A percentile compares a stretch with the other conserved stretches of the same genome.
Evolutionary conservation across 2,797 vertebrate genomes (phyloP).

Genomic region (Cyprinodon diabolis): DNA sequence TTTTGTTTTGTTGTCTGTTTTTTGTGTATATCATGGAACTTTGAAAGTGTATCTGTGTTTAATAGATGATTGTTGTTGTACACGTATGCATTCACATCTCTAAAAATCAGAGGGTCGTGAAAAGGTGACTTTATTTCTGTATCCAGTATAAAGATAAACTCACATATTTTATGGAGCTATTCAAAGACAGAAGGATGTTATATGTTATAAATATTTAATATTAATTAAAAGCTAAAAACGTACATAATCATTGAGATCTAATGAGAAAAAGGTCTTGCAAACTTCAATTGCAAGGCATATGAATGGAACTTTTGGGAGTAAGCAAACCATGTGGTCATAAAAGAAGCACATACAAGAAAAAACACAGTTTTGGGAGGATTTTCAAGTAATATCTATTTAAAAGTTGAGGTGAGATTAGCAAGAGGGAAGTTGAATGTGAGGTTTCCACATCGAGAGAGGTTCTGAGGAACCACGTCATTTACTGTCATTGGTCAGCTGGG

Average conservation of each 20-base stretch:
- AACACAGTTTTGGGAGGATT: background rate
- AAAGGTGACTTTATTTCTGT: background rate
- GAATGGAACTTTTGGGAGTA: background rate
- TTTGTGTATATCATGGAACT: slow-evolving; percentile 51
- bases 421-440: too few species aligned
- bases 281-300: background rate
- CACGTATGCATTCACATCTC: background rate
- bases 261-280: background rate
- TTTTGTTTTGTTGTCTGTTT: slow-evolving; percentile 36
- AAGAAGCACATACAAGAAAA: background rate
- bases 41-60: slow-evolving; percentile 27
- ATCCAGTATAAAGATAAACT: background rate
- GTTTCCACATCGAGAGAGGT: too few species aligned
- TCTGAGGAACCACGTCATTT: too few species aligned
- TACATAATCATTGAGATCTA: background rate
- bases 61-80: background rate
- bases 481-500: too few species aligned
- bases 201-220: background rate
- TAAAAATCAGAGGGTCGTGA: background rate
- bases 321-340: background rate
- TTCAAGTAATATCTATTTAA: background rate
- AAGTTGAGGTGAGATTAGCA: too few species aligned
- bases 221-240: background rate
- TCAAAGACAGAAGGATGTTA: background rate
- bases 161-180: background rate